Conservation (phyloP, 2,113 vertebrate species). For the Pampusana beccarii region DNA sequence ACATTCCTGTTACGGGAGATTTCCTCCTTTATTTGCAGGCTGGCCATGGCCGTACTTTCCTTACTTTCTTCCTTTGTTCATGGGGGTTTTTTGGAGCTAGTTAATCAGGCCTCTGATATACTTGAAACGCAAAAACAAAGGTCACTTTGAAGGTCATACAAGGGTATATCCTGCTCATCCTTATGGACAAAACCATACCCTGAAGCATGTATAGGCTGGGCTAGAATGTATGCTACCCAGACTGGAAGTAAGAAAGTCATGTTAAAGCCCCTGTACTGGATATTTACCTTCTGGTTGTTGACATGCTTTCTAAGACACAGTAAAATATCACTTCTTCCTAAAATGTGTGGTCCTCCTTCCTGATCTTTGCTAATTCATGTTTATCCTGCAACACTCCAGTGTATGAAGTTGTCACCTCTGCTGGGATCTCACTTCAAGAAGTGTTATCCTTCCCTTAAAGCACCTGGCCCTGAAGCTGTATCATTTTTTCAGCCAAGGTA, state of each 20-base stretch:
- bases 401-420: not conserved
- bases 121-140: not conserved
- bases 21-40: not conserved
- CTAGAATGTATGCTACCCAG: not conserved
- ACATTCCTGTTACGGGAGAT: not conserved
- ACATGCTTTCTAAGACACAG: not conserved
- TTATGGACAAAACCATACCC: not conserved
- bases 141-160: not conserved
- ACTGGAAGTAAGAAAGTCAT: not conserved
- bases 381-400: not conserved
- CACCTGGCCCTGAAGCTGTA: accelerated
- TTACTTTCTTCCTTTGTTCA: not conserved
- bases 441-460: not conserved
- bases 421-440: not conserved
- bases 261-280: not conserved
- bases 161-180: not conserved
- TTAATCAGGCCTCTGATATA: not conserved
- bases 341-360: accelerated
- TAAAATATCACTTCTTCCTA: not conserved
- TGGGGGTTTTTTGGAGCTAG: not conserved
- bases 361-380: not conserved
- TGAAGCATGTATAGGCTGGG: accelerated
- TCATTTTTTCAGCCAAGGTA: not conserved
- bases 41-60: not conserved
- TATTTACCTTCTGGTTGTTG: not conserved